phyloP scores from a whole-genome alignment of 2,113 vertebrate species.

The Rhegmatorhina hoffmannsi region DNA sequence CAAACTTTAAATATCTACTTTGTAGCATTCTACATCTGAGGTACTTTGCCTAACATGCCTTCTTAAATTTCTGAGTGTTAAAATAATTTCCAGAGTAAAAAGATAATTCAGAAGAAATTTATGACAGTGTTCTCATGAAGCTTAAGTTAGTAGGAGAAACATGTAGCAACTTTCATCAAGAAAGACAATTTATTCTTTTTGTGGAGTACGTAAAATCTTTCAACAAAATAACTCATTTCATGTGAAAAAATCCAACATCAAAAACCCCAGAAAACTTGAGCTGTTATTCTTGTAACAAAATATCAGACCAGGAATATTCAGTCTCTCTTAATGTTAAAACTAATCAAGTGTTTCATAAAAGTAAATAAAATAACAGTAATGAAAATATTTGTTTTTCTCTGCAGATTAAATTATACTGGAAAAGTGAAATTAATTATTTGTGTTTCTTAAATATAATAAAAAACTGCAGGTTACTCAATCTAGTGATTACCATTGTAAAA shows the following conservation, averaged over 20 bases:
- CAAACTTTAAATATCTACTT: slow-evolving; percentile 12
- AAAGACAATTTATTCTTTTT: neutral
- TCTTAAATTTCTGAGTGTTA: neutral
- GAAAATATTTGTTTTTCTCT: neutral
- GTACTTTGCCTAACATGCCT: neutral
- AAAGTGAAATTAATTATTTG: neutral
- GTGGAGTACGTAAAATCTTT: neutral
- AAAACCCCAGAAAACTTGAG: neutral
- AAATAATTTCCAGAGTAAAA: neutral
- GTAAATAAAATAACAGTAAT: neutral
- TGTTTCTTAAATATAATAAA: neutral
- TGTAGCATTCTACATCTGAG: neutral
- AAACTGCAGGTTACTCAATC: neutral
- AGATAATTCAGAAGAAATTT: neutral
- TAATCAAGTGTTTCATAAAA: neutral
- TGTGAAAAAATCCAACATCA: neutral
- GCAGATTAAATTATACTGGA: neutral
- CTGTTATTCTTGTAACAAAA: neutral
- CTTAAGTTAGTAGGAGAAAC: neutral
- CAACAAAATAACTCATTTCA: neutral
- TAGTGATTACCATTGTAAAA: neutral
- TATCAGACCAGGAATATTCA: neutral
- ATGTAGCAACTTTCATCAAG: neutral
- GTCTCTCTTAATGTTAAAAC: neutral
- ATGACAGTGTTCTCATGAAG: neutral